These are phyloP conservation scores for Urocynchramus pylzowi DNA, from an alignment of 2,113 vertebrate species.

Conservation along the genomic window DNA sequence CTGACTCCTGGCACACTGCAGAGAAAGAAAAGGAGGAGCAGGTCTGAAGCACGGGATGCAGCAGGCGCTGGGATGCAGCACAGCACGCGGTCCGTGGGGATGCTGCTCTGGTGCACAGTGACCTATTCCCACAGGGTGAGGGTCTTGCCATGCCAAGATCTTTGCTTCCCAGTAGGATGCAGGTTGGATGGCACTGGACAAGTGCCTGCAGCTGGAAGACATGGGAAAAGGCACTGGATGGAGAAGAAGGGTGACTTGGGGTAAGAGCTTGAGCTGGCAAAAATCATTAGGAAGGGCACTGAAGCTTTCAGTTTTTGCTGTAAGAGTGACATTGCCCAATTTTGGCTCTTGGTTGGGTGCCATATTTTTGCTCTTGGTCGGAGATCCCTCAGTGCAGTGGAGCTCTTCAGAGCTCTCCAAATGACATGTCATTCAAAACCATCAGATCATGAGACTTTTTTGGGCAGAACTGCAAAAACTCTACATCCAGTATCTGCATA, in stretches of 20 bases:
- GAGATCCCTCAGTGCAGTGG: not conserved
- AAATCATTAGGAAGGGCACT: not conserved
- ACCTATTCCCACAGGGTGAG: not conserved
- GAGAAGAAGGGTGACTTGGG: not conserved
- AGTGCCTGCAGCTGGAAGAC: not conserved
- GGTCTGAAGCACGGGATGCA: not conserved
- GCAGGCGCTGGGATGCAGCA: not conserved
- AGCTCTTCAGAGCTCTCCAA: not conserved
- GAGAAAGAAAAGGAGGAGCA: not conserved
- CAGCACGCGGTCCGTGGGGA: fast-evolving
- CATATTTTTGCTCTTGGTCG: not conserved
- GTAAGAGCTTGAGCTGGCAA: not conserved
- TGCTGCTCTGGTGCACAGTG: not conserved
- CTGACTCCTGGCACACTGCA: not conserved
- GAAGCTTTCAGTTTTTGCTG: not conserved
- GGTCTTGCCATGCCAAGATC: not conserved
- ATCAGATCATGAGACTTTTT: not conserved
- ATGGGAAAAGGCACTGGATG: not conserved
- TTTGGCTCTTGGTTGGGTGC: not conserved
- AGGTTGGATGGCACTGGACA: not conserved
- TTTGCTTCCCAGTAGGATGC: not conserved
- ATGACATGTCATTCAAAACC: not conserved
- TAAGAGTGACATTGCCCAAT: fast-evolving
- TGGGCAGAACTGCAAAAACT: not conserved
- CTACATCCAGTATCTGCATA: not conserved